A percentile compares a stretch with the other conserved stretches of the same genome.
These are phyloP conservation scores for Girardinus metallicus DNA, from an alignment of 2,797 vertebrate genomes.

Conservation along the genomic window DNA sequence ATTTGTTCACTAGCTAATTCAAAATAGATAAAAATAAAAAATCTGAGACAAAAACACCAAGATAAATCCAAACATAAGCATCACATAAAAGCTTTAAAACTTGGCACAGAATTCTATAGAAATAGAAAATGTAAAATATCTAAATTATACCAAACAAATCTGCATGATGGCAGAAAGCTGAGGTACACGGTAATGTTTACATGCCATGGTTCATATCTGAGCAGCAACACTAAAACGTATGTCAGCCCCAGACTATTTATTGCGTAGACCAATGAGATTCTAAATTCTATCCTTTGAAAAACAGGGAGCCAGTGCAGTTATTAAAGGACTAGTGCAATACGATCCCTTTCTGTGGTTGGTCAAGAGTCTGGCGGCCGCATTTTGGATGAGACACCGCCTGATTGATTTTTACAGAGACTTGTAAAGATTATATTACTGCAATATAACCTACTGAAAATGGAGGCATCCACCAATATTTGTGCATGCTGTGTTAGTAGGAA, in stretches of 20 bases:
- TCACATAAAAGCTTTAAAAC: not conserved
- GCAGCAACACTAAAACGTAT: not conserved
- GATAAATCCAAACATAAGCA: not conserved
- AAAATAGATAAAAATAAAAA: not conserved
- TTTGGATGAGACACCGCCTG: not conserved
- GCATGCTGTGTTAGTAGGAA: not conserved
- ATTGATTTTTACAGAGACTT: not conserved
- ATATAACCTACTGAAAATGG: not conserved
- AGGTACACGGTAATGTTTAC: not conserved
- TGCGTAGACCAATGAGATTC: not conserved
- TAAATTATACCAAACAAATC: not conserved
- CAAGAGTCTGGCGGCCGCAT: not conserved
- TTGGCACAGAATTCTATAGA: not conserved
- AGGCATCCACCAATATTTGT: not conserved
- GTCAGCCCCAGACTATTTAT: not conserved
- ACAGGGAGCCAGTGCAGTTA: not conserved
- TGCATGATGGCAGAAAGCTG: not conserved
- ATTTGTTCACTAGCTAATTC: not conserved
- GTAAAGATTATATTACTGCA: not conserved
- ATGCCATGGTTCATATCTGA: not conserved
- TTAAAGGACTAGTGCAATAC: not conserved
- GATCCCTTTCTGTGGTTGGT: not conserved
- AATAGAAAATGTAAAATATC: not conserved
- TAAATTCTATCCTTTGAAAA: not conserved
- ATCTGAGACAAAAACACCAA: not conserved